These are phyloP conservation scores for Phataginus tetradactyla DNA, from an alignment of 2,797 vertebrate species.

Conservation along the genomic window DNA sequence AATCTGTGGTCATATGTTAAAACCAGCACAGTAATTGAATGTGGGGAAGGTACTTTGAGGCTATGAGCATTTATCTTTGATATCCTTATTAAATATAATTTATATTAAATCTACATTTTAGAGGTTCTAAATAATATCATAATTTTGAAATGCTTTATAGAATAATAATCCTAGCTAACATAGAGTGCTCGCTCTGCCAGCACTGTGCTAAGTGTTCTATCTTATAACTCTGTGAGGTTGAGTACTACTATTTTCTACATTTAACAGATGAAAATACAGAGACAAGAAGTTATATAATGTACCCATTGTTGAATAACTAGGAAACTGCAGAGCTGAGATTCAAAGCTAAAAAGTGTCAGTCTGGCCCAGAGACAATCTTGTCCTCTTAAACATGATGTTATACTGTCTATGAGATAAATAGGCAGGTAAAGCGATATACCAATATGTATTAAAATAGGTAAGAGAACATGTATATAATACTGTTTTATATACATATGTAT, in stretches of 20 bases:
- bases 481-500: background rate
- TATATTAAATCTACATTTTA: background rate
- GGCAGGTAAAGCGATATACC: background rate
- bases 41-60: background rate
- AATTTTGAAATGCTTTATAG: constrained; percentile 15
- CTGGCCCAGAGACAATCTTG: background rate
- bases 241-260: background rate
- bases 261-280: background rate
- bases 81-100: background rate
- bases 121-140: background rate
- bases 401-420: background rate
- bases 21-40: background rate
- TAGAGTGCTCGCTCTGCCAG: background rate
- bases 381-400: background rate
- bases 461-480: background rate
- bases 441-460: background rate
- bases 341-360: background rate
- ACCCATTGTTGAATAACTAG: background rate
- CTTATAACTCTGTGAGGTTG: background rate
- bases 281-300: background rate
- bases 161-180: background rate
- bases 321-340: background rate
- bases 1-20: background rate
- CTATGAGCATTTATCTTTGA: background rate
- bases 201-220: background rate